Evolutionary conservation across 2,113 vertebrate genomes (phyloP).

Genomic region (Lota lota): DNA sequence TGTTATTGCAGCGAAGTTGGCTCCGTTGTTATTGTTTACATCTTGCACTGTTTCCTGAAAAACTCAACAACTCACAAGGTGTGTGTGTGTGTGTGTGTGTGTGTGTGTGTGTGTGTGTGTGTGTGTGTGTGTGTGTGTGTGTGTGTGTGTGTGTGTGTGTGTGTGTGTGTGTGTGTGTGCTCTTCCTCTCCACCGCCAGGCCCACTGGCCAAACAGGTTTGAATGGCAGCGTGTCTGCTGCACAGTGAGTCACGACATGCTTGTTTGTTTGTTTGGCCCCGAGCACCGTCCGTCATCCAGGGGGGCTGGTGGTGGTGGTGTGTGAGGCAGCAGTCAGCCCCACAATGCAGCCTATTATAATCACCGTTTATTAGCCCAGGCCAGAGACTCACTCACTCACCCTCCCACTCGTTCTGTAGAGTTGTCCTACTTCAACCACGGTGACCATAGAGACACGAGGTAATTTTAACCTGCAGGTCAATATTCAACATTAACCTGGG

Average conservation of each 20-base stretch:
- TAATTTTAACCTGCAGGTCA: background rate
- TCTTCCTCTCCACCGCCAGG: conserved; percentile 10
- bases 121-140: too few relatives aligned
- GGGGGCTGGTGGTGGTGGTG: conserved; percentile 8
- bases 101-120: too few relatives aligned
- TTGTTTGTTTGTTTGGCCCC: conserved; percentile 24
- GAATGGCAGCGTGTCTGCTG: conserved; percentile 28
- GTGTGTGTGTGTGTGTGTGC: background rate
- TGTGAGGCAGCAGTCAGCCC: conserved; percentile 23
- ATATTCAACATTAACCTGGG: background rate
- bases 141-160: too few relatives aligned
- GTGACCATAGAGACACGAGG: background rate
- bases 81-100: too few relatives aligned
- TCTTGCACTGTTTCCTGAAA: too few relatives aligned
- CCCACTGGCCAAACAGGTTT: conserved; percentile 59
- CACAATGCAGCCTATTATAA: conserved; percentile 30
- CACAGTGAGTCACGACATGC: conserved; percentile 39
- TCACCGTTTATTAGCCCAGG: conserved; percentile 14
- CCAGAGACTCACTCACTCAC: background rate
- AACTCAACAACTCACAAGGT: too few relatives aligned
- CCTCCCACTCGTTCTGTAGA: background rate
- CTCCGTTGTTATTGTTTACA: too few relatives aligned
- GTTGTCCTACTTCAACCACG: conserved; percentile 6
- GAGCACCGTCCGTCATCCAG: conserved; percentile 10
- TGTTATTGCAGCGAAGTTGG: too few relatives aligned